These are phyloP conservation scores for Stegodyphus dumicola DNA, from an alignment of 1,140 invertebrate genomes.

Conservation along the genomic window DNA sequence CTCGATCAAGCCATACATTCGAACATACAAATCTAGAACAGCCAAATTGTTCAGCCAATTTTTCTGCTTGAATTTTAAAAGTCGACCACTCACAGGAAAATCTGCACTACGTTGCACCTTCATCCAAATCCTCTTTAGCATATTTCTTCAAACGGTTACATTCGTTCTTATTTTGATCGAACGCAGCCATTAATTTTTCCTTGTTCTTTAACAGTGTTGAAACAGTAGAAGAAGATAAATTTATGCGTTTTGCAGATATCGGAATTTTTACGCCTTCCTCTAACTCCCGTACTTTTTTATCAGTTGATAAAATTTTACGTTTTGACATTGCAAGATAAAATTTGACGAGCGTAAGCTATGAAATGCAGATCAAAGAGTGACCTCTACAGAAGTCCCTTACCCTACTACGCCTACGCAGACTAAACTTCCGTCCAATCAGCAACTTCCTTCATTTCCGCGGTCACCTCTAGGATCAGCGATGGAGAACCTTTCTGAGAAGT, in stretches of 20 bases:
- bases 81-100: constrained; percentile 58
- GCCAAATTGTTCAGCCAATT: constrained; percentile 62
- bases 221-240: background rate
- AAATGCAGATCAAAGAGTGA: too few relatives aligned
- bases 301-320: background rate
- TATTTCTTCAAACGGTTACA: background rate
- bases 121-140: background rate
- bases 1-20: constrained; percentile 64
- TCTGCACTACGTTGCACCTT: constrained; percentile 7
- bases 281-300: background rate
- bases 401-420: too few relatives aligned
- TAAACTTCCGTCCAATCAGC: too few relatives aligned
- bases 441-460: too few relatives aligned
- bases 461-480: too few relatives aligned
- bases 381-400: too few relatives aligned
- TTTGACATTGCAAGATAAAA: background rate
- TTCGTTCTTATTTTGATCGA: background rate
- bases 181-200: background rate
- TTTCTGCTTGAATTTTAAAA: constrained; percentile 61
- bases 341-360: too few relatives aligned
- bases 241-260: background rate
- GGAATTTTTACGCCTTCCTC: background rate
- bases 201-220: constrained; percentile 4
- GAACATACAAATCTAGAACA: constrained; percentile 63
- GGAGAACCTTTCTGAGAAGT: too few relatives aligned